Evolutionary conservation across 2,888 invertebrate genomes (phyloP).

Genomic region (Chesias legatella): DNA sequence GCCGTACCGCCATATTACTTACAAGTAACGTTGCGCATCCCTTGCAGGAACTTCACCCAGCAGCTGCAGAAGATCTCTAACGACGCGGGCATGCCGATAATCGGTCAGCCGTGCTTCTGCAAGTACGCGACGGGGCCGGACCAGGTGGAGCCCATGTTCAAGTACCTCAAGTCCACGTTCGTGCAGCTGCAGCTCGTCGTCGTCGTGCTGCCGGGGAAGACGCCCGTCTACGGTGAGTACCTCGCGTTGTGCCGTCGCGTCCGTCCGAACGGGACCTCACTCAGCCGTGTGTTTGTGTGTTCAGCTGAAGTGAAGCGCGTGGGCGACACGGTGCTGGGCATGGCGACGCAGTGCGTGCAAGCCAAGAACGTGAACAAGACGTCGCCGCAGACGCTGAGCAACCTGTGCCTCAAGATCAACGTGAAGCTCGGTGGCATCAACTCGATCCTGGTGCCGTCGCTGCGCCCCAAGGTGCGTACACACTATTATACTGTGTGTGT

Average conservation of each 20-base stretch:
- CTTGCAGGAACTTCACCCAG: conserved; percentile 93
- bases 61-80: conserved; percentile 99
- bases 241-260: not conserved
- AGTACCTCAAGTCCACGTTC: conserved; percentile 98
- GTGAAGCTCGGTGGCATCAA: conserved; percentile 99
- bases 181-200: conserved; percentile 97
- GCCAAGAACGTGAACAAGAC: conserved; percentile 99
- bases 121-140: conserved; percentile 99
- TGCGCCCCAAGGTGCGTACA: conserved; percentile 88
- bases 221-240: conserved; percentile 97
- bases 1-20: not conserved
- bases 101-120: conserved; percentile 99
- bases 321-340: conserved; percentile 98
- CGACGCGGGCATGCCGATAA: conserved; percentile 99
- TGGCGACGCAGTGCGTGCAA: conserved; percentile 99
- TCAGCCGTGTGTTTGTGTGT: not conserved
- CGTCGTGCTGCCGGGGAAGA: conserved; percentile 98
- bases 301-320: conserved; percentile 99
- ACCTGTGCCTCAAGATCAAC: conserved; percentile 99
- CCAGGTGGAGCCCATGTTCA: conserved; percentile 99
- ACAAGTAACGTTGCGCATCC: not conserved
- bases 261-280: too few relatives aligned
- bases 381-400: conserved; percentile 99
- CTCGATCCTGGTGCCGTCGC: conserved; percentile 98
- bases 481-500: not conserved